Base-by-base conservation (phyloP, 2,888 invertebrate genomes). In the Drosophila melanocephala region DNA sequence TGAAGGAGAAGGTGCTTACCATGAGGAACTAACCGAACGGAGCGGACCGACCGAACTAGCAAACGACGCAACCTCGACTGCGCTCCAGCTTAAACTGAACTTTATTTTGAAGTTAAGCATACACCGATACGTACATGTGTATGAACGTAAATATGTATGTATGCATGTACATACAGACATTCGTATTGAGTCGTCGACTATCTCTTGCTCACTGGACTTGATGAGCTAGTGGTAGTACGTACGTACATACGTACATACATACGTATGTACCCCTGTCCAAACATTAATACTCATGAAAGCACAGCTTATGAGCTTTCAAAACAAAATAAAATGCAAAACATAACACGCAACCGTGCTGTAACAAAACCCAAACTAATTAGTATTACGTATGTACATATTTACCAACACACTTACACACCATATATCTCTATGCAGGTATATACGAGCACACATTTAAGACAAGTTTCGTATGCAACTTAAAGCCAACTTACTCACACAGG, bases 1-100 rank as follows among this genome's bases (percentile, higher is more conserved):
- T 81, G 72, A 75, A 84, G 85, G 83, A 84, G 83, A 87, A 85
- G 85, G 88, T 89, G 86, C 89, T 89, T 86, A 89, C 86, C 86
- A 78, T 84, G 77, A 87, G 86, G 86, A 86, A 86, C 86, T 87
- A 82, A 84, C 70, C 79, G 77, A 81, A 73, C 61, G 79, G 73
- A 80, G 77, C 87, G 63, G 58, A 82, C 77, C 85, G 83, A 89
- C 85, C 88, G 85, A 83, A 84, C 83, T 80, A 80, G 75, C 79
- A 84, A 89, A 58, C 89, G 84, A 86, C 89, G 82, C 87, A 88
- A 85, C 81, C 81, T 88, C 87, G 82, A 86, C 86, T 86, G 89
- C 87, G 89, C 89, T 84, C 84, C 77, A 89, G 86, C 86, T 86
- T 89, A 89, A 89, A 86, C 85, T 86, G 89, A 86, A 89, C 84